Evolutionary conservation across 2,888 invertebrate genomes (phyloP).

Genomic region (Didymodactylos carnosus): DNA sequence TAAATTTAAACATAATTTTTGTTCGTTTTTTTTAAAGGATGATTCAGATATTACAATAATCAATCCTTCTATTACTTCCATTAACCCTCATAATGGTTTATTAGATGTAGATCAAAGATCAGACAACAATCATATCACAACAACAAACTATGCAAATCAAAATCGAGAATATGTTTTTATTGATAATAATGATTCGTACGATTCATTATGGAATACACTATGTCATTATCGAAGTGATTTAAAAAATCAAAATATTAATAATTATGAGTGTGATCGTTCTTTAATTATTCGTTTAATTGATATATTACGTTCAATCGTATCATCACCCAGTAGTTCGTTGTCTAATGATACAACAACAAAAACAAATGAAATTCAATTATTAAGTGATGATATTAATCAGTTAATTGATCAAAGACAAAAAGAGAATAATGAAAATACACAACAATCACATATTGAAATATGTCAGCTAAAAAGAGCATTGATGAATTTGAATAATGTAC

Average conservation of each 20-base stretch:
- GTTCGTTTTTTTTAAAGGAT: neutral
- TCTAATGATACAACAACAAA: neutral
- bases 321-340: no score
- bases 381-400: neutral
- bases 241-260: neutral
- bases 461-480: neutral
- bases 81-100: neutral
- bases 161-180: neutral
- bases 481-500: no score
- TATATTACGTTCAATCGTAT: neutral
- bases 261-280: neutral
- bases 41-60: neutral
- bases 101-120: no score
- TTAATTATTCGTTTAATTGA: neutral
- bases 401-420: neutral
- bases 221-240: neutral
- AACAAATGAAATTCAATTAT: neutral
- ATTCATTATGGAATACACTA: no score
- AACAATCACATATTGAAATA: neutral
- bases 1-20: no score
- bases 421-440: neutral
- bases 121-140: neutral
- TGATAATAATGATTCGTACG: neutral
- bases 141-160: neutral
- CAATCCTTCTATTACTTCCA: no score